Evolutionary conservation across 2,888 invertebrate species (phyloP).

Genomic region (Polydesmus complanatus): DNA sequence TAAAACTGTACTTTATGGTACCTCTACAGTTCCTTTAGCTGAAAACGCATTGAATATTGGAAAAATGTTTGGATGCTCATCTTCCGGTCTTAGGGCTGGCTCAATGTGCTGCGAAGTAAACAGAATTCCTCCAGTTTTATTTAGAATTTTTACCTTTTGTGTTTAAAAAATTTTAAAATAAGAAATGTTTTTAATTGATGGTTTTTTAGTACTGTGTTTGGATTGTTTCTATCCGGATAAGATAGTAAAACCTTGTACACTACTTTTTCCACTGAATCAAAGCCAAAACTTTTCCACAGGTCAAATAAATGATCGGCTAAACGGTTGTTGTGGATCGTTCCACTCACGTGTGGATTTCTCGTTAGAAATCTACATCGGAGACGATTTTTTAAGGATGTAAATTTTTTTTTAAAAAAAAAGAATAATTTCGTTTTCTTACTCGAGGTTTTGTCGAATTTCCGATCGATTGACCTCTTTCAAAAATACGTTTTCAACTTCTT

Average conservation of each 20-base stretch:
- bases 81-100: constrained; percentile 24
- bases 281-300: constrained; percentile 24
- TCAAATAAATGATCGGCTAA: constrained; percentile 24
- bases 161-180: background rate
- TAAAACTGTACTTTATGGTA: background rate
- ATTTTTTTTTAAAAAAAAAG: background rate
- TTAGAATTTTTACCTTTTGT: constrained; percentile 23
- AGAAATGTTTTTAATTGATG: background rate
- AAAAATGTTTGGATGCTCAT: constrained; percentile 25
- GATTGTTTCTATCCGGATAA: constrained; percentile 22
- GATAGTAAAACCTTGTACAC: constrained; percentile 29
- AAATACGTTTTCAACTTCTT: background rate
- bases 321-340: constrained; percentile 24
- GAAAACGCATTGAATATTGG: constrained; percentile 29
- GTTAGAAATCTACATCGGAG: constrained; percentile 23
- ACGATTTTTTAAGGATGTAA: too few species aligned
- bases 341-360: constrained; percentile 27
- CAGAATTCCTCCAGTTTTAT: constrained; percentile 19
- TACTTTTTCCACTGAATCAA: constrained; percentile 26
- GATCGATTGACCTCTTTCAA: background rate
- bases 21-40: constrained; percentile 21
- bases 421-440: background rate
- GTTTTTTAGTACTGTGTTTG: constrained; percentile 13
- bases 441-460: background rate
- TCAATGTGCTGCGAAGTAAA: constrained; percentile 24